Evolutionary conservation across 1,140 invertebrate species (phyloP).

Genomic region (Procambarus clarkii): DNA sequence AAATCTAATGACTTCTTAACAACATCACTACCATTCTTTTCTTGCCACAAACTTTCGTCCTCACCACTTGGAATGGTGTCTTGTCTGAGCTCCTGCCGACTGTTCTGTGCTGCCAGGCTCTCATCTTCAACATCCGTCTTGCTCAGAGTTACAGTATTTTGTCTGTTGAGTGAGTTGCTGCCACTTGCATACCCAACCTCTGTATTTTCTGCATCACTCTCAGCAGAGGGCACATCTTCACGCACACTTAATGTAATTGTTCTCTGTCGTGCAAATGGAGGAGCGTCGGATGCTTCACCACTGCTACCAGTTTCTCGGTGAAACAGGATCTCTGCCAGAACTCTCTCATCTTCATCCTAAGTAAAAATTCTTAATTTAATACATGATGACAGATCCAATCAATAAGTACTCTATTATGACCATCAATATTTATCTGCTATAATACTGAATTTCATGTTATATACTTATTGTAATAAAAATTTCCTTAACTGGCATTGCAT

Average conservation of each 20-base stretch:
- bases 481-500: no score
- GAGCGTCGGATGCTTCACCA: slow-evolving; percentile 16
- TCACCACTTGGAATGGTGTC: not conserved
- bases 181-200: not conserved
- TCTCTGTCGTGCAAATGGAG: slow-evolving; percentile 33
- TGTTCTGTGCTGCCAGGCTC: not conserved
- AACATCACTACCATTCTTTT: not conserved
- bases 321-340: slow-evolving; percentile 57
- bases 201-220: not conserved
- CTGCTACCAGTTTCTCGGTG: slow-evolving; percentile 50
- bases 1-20: not conserved
- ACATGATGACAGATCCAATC: no score
- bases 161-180: slow-evolving; percentile 25
- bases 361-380: not conserved
- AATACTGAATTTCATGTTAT: no score
- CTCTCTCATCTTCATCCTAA: slow-evolving; percentile 60
- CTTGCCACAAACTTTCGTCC: not conserved
- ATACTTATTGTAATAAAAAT: no score
- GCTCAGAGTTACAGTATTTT: slow-evolving; percentile 42
- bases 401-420: no score
- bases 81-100: not conserved
- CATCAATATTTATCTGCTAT: no score
- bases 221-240: slow-evolving; percentile 24
- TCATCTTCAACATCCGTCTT: slow-evolving; percentile 19
- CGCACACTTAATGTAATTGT: slow-evolving; percentile 27